Evolutionary conservation across 2,888 invertebrate genomes (phyloP), one percentile per base, ranked within the genome.

Genomic region (Bruchidius siliquastri): DNA sequence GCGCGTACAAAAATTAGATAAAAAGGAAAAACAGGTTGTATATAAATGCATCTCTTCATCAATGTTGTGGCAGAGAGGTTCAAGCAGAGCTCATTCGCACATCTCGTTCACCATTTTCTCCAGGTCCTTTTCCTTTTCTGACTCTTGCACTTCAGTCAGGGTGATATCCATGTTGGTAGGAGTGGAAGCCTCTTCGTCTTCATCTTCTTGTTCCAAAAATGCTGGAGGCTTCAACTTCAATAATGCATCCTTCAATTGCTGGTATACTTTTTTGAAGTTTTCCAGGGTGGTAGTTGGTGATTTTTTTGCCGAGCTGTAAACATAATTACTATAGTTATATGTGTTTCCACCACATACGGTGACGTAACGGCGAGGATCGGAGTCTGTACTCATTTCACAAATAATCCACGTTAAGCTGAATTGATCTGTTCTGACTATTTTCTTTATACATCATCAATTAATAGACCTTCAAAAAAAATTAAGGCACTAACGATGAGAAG

Each of bases 161-260:
- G 79, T 79, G 49, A 49, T 13, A 72, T 81, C 81, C 81, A 83
- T 77, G 73, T 77, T 80, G 21, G 82, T 79, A 73, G 83, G 82
- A 10, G 82, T 80, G 20, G 81, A 79, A 71, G 79, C 80, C 75
- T 80, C 84, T 76, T 80, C 80, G 20, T 71, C 71, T 70, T 81
- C 81, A 18, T 81, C 81, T 13, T 79, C 80, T n/a, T 79, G 80
- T 22, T 78, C 79, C 6, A 82, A 75, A 30, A 93, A 94, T 69
- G 91, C 88, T 6, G 96, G 96, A 49, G 94, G 92, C 82, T 92
- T 91, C 85, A 97, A 88, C 87, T 95, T 95, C 77, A 91, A 90
- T 80, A 97, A 88, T 87, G 96, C 96, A 85, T 96, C 96, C 81
- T 95, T 92, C 77, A 97, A 88, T 83, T 94, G 93, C 79, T 86